These are phyloP conservation scores for Zaprionus vittiger DNA, from an alignment of 1,140 invertebrate species.

Conservation along the genomic window DNA sequence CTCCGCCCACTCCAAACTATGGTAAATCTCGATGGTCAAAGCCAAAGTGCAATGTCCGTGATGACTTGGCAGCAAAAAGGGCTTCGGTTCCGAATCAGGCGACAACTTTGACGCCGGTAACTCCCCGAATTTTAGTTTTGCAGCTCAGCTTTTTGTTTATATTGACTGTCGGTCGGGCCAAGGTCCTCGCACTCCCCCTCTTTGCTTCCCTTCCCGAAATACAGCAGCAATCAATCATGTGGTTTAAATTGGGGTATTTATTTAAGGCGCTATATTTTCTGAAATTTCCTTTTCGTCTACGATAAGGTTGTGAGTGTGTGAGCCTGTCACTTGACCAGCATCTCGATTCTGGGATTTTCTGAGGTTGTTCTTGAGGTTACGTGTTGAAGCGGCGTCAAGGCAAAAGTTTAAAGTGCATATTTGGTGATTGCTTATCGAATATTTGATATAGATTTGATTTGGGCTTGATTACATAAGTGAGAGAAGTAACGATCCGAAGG, in stretches of 20 bases:
- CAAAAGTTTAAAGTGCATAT: conserved; percentile 52
- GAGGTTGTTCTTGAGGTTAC: conserved; percentile 30
- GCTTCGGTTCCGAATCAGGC: conserved; percentile 48
- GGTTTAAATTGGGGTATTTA: conserved; percentile 83
- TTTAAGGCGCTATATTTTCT: conserved; percentile 71
- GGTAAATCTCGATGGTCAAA: conserved; percentile 73
- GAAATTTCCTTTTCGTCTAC: conserved; percentile 31
- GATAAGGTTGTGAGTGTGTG: conserved; percentile 42
- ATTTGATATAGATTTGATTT: conserved; percentile 22
- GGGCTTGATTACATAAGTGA: not conserved
- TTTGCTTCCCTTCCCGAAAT: conserved; percentile 18
- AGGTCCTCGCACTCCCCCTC: not conserved
- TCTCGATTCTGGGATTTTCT: conserved; percentile 7
- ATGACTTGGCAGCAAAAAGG: conserved; percentile 70
- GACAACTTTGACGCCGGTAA: conserved; percentile 65
- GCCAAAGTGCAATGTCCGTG: conserved; percentile 81
- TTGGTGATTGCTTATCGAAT: conserved; percentile 43
- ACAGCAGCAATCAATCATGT: conserved; percentile 77
- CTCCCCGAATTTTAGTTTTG: conserved; percentile 36
- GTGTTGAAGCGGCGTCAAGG: conserved; percentile 47
- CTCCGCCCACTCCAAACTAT: conserved; percentile 1
- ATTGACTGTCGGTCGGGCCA: conserved; percentile 51
- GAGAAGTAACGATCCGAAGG: not conserved
- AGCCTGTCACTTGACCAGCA: conserved; percentile 51
- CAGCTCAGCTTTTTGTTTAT: conserved; percentile 58